Percentiles rank a stretch among this genome's conserved stretches.
These are phyloP conservation scores for Agelaius phoeniceus DNA, from an alignment of 2,113 vertebrate genomes.

Conservation along the genomic window DNA sequence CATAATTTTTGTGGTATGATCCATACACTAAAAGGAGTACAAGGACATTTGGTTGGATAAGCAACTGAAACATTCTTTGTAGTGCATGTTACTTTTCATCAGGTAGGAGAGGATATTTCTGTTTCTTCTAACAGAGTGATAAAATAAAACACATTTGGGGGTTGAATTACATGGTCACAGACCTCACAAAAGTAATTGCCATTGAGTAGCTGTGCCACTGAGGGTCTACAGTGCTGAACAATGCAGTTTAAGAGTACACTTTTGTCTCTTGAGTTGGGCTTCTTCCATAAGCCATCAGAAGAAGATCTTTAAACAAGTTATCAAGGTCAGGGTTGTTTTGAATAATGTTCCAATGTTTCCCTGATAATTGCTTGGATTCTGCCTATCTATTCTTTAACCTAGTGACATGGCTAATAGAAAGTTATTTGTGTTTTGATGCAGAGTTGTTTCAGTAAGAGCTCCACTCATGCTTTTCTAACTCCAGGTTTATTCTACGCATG, in stretches of 20 bases:
- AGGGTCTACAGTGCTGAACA: conserved; percentile 41
- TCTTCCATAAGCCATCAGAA: conserved; percentile 44
- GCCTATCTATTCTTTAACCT: conserved; percentile 48
- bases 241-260: conserved; percentile 40
- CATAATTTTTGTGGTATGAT: conserved; percentile 53
- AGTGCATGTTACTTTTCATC: conserved; percentile 50
- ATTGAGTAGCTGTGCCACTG: conserved; percentile 21
- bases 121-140: conserved; percentile 57
- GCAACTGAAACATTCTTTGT: conserved; percentile 24
- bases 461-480: conserved; percentile 32
- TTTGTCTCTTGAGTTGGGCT: conserved; percentile 65
- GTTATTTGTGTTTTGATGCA: conserved; percentile 62
- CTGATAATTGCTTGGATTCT: conserved; percentile 51
- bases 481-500: conserved; percentile 41
- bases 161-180: conserved; percentile 58
- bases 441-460: conserved; percentile 46
- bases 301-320: conserved; percentile 53
- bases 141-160: conserved; percentile 68
- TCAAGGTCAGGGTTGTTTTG: conserved; percentile 60
- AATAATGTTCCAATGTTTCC: conserved; percentile 50
- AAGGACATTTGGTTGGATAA: conserved; percentile 58
- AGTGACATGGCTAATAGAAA: conserved; percentile 56
- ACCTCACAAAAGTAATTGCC: conserved; percentile 67
- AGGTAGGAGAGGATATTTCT: conserved; percentile 47
- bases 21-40: not conserved